Evolutionary conservation across 2,113 vertebrate genomes (phyloP), one percentile per base, ranked within the genome.

Genomic region (Poeciliopsis turrubarensis): DNA sequence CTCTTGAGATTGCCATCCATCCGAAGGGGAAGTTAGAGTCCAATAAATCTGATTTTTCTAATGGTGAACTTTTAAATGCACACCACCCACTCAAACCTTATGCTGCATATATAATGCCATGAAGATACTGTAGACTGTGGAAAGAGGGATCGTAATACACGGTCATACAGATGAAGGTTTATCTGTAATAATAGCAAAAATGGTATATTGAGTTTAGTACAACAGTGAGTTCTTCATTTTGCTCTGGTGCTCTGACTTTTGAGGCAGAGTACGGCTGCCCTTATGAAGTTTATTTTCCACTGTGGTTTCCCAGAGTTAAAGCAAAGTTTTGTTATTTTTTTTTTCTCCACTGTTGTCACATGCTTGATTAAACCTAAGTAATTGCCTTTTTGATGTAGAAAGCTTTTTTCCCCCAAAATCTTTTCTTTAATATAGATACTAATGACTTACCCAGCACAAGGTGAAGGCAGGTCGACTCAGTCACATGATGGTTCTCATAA

Each of bases 11-110:
- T 41, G 9, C 72, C 65, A 75, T 54, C 30, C 69, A 34, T 22
- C 9, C 27, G 54, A 74, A 74, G 62, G 41, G 14, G 63, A 79
- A 65, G 41, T 70, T 19, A 39, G 22, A 47, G 11, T 15, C 15
- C 9, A 39, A 22, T 66, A 68, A 73, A 66, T 41, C 34, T 11
- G n/a, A 37, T 83, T 73, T 75, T 65, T 29, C 71, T 64, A 80
- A 68, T 66, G 62, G 19, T 60, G 14, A 70, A 51, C 62, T 11
- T 32, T 71, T 32, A 67, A 70, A 60, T 10, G 22, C 14, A 34
- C 26, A 65, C 14, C 29, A 11, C 34, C 74, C 39, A 41, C 22
- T 66, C 44, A 60, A 29, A 44, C 65, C 66, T 74, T 22, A 68
- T 68, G 44, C 62, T 60, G 27, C 25, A 9, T 71, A 51, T 29